Evolutionary conservation across 64 coral and sea anemone species (phyloP), one percentile per base, ranked within the genome.

Genomic region (Dendrophyllia cribrosa): DNA sequence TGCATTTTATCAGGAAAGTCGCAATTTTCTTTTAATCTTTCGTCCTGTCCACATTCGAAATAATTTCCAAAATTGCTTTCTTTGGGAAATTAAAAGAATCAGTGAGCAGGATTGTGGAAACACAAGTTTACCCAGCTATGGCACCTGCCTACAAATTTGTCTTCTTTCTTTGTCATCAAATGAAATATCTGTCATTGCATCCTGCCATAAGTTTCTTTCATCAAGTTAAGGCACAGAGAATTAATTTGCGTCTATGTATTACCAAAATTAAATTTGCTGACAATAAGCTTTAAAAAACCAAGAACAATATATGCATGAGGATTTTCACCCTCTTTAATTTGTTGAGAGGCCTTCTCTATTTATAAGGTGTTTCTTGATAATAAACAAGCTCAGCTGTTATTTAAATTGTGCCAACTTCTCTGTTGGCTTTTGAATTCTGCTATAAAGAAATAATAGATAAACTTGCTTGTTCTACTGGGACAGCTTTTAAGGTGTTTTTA

Each of bases 171-270:
- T 79, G 77, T 79, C 52, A 59, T 84, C 46, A 84, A 66, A 84
- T 84, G 62, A 84, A 84, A 67, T 84, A 84, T 44, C 59, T 84
- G 80, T 84, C 43, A 48, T 64, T 7, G 7, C 11, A 6, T 51
- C 43, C 44, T 66, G 80, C 80, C 80, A 84, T 67, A 51, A 67
- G n/a, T 62, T 84, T 66, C 80, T 84, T 84, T 84, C 80, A 68
- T 84, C 80, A 84, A n/a, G 17, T 67, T 20, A 67, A 11, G 4
- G 44, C 9, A 67, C 9, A 51, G 62, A 51, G 19, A 67, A 49
- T 84, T 50, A 84, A 84, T 84, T 84, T 84, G 19, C 4, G 59
- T 63, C 34, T 22, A 2, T 50, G 19, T 34, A 6, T 5, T 50
- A 20, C 20, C 19, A 20, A 14, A 72, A 64, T 64, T 16, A 64